These are phyloP conservation scores for Tenthredo livida DNA, from an alignment of 2,888 invertebrate genomes.

Conservation along the genomic window DNA sequence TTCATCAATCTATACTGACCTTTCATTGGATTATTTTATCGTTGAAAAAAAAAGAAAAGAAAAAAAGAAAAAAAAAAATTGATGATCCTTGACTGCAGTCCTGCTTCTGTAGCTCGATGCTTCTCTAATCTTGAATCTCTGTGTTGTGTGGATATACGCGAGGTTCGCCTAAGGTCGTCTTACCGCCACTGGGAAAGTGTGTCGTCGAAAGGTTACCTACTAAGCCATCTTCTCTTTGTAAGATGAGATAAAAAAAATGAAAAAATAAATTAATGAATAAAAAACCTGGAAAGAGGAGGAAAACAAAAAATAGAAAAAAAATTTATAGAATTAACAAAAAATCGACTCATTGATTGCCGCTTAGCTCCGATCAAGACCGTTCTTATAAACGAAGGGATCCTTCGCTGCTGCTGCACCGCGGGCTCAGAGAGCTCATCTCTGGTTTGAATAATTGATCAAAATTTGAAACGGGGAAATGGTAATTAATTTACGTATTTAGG, in stretches of 20 bases:
- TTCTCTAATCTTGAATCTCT: background rate
- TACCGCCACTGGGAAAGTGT: conserved; percentile 68
- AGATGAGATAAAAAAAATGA: background rate
- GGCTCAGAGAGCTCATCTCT: background rate
- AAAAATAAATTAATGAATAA: background rate
- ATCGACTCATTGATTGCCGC: background rate
- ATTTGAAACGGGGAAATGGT: background rate
- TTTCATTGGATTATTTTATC: no score
- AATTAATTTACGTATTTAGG: no score
- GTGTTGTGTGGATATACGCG: conserved; percentile 8
- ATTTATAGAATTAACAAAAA: background rate
- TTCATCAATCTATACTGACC: no score
- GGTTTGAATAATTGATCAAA: background rate
- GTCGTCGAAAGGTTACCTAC: conserved; percentile 70
- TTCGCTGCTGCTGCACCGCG: no score
- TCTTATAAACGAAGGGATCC: background rate
- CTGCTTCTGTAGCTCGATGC: background rate
- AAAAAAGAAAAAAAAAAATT: background rate
- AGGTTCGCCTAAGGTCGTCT: conserved; percentile 38
- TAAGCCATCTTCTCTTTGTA: conserved; percentile 58
- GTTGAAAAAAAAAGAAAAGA: background rate
- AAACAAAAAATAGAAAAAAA: background rate
- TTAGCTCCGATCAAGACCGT: background rate
- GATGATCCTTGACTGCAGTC: background rate
- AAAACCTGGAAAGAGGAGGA: background rate